Conservation (phyloP, 2,797 vertebrate genomes). For the Macropus fuliginosus region DNA sequence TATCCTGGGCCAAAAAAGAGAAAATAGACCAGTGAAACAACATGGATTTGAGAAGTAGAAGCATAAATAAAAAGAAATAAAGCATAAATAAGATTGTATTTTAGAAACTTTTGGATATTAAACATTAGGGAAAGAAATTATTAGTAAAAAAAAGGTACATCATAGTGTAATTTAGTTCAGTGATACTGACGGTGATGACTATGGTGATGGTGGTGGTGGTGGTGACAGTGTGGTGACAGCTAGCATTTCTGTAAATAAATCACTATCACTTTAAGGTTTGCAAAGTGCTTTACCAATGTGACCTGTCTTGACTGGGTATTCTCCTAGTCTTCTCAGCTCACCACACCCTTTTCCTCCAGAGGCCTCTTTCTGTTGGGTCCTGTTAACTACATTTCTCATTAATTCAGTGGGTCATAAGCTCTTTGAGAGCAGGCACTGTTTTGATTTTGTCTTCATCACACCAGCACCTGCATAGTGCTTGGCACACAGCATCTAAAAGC, state of each 20-base stretch:
- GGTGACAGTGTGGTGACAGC: background rate
- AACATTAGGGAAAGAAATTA: background rate
- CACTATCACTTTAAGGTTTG: background rate
- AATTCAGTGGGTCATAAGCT: background rate
- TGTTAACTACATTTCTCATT: background rate
- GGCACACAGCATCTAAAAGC: background rate
- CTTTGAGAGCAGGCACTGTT: background rate
- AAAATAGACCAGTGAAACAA: background rate
- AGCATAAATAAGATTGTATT: background rate
- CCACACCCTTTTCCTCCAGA: background rate
- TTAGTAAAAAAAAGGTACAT: background rate
- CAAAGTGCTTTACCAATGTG: background rate
- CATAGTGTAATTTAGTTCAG: background rate
- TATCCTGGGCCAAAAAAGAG: background rate
- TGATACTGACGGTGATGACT: background rate
- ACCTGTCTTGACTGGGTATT: background rate
- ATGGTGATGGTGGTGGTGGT: background rate
- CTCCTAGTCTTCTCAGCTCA: background rate
- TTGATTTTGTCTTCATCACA: background rate
- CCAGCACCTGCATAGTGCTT: background rate
- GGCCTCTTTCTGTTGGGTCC: background rate
- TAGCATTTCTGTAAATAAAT: background rate
- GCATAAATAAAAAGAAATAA: background rate
- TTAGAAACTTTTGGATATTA: background rate
- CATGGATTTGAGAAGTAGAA: background rate